Base-by-base conservation (phyloP, 2,888 invertebrate species). In the Erebia aethiops region DNA sequence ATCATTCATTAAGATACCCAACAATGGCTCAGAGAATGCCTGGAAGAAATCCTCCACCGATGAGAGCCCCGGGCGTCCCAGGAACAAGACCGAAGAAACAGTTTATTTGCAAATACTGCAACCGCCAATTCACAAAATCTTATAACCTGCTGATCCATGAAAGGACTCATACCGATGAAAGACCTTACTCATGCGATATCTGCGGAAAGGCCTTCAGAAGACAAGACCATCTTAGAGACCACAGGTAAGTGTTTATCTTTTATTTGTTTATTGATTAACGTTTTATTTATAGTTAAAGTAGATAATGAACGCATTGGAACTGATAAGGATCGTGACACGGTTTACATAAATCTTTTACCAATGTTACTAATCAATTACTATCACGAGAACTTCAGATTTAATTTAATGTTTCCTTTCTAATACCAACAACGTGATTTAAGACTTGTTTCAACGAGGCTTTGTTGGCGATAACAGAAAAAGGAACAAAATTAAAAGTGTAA, bases 141-240 rank as follows among this genome's bases (percentile, higher is more conserved):
- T 99, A 99, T 94, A 99, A 99, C 89, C 94, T 99, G 80, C 95
- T 99, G 82, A 99, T 99, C 80, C 99, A 99, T 88, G 99, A 99
- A 87, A 95, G 98, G 82, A 99, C 99, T 2, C 99, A 99, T 88
- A 99, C 99, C 52, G 98, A 99, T 86, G 99, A 99, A 90, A 94
- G 99, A 74, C 99, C 99, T 13, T 99, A 98, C 89, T 97, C 98
- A 56, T 99, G 99, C 88, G 98, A 99, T 88, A 98, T 98, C 78
- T 99, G 99, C 89, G 97, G 98, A 76, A 99, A 99, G 89, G 98
- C 98, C 21, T 99, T 99, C 94, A 95, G 99, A 75, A 95, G 99
- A 80, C 99, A 99, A 92, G 99, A 99, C 91, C 98, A 98, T 89
- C 95, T 98, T 74, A 95, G 98, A 90, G 98, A 98, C 86, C 98